A percentile compares a stretch with the other conserved stretches of the same genome.
Evolutionary conservation across 2,797 vertebrate genomes (phyloP).

Genomic region (Pristis pectinata): DNA sequence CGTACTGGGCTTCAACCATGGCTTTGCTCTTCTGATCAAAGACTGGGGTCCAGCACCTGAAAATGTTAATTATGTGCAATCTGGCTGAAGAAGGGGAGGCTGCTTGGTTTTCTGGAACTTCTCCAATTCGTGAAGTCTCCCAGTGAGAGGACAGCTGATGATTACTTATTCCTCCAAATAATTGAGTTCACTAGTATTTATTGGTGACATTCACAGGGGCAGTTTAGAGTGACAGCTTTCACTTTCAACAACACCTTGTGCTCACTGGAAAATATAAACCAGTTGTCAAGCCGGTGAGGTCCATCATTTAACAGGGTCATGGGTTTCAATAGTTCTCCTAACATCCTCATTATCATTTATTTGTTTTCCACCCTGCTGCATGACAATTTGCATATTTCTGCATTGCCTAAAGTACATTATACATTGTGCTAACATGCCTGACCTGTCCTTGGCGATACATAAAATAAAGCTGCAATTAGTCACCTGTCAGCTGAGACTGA

Average conservation of each 20-base stretch:
- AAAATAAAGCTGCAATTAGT: background rate
- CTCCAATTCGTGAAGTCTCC: background rate
- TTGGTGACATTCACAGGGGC: background rate
- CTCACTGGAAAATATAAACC: background rate
- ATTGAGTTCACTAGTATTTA: background rate
- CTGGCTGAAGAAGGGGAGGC: too few species aligned
- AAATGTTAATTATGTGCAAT: too few species aligned
- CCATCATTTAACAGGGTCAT: background rate
- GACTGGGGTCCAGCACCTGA: background rate
- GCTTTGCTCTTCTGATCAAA: background rate
- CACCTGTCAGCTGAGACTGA: too few species aligned
- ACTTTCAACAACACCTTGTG: background rate
- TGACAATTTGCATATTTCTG: background rate
- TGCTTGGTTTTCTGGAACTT: background rate
- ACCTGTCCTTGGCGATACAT: background rate
- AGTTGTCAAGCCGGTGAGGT: background rate
- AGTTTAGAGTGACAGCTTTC: background rate
- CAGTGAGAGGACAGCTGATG: background rate
- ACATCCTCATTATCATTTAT: background rate
- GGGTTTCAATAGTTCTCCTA: background rate
- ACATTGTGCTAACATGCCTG: background rate
- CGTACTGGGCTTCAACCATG: background rate
- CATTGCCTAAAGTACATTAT: background rate
- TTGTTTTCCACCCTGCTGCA: background rate
- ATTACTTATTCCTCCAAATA: background rate